phyloP scores from a whole-genome alignment of 2,113 vertebrate species.

The Dermatemys mawii region DNA sequence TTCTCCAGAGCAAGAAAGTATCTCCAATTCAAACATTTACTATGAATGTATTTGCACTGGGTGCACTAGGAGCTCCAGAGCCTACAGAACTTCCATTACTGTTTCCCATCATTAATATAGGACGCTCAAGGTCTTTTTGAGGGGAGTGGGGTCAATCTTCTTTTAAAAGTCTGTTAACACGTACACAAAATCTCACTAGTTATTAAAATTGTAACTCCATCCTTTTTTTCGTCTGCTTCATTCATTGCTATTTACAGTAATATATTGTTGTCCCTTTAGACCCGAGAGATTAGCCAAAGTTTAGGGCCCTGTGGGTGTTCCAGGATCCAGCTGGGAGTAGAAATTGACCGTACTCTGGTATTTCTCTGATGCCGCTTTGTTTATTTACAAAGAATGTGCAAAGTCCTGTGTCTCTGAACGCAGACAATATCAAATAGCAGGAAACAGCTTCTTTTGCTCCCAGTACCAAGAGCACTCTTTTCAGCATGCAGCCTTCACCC shows the following conservation, averaged over 20 bases:
- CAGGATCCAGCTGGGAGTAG: too few species aligned
- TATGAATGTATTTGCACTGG: not conserved
- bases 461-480: not conserved
- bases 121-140: constrained; percentile 30
- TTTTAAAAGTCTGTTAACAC: constrained; percentile 60
- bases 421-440: too few species aligned
- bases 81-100: not conserved
- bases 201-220: constrained; percentile 71
- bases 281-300: too few species aligned
- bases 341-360: too few species aligned
- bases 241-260: constrained; percentile 40
- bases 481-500: not conserved
- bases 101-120: constrained; percentile 7
- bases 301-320: too few species aligned
- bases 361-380: too few species aligned
- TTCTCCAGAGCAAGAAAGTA: not conserved
- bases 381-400: too few species aligned
- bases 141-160: constrained; percentile 44
- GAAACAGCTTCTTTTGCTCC: not conserved
- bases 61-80: not conserved
- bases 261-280: not conserved
- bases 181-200: constrained; percentile 27
- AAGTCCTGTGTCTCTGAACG: too few species aligned
- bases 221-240: constrained; percentile 56
- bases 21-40: too few species aligned